Percentiles rank a stretch among this genome's conserved stretches.
phyloP scores from a whole-genome alignment of 2,113 vertebrate genomes.

The Holacanthus passer region DNA sequence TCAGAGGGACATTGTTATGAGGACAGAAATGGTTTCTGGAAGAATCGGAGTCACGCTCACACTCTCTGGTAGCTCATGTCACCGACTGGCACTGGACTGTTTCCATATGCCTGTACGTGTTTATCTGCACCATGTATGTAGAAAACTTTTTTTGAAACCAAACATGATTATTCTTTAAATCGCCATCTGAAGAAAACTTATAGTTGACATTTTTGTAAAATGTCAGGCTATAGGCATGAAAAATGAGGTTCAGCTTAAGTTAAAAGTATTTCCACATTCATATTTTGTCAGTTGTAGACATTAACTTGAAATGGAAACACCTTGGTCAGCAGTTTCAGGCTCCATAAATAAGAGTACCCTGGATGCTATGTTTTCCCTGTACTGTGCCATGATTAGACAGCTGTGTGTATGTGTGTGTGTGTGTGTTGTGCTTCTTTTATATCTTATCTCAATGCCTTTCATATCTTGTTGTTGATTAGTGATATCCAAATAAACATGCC shows the following conservation, averaged over 20 bases:
- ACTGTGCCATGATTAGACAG: neutral
- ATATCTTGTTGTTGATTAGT: too few species aligned
- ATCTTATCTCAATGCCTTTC: too few species aligned
- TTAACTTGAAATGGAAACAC: constrained; percentile 9
- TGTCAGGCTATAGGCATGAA: neutral
- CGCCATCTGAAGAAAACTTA: neutral
- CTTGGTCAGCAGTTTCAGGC: neutral
- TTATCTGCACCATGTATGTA: neutral
- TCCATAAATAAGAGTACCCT: neutral
- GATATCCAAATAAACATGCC: too few species aligned
- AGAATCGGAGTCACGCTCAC: constrained; percentile 32
- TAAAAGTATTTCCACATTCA: neutral
- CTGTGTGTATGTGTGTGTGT: too few species aligned
- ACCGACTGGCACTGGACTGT: neutral
- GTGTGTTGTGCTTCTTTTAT: too few species aligned
- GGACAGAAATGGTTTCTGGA: constrained; percentile 41
- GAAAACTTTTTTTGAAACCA: constrained; percentile 20
- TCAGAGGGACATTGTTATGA: constrained; percentile 29
- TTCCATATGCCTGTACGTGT: constrained; percentile 6
- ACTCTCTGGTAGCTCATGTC: neutral
- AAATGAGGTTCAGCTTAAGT: neutral
- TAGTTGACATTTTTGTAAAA: neutral
- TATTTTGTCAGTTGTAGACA: neutral
- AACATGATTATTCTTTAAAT: neutral
- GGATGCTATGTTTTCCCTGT: neutral